Evolutionary conservation across 2,888 invertebrate genomes (phyloP), one percentile per base, ranked within the genome.

Genomic region (Synergus umbraculus): DNA sequence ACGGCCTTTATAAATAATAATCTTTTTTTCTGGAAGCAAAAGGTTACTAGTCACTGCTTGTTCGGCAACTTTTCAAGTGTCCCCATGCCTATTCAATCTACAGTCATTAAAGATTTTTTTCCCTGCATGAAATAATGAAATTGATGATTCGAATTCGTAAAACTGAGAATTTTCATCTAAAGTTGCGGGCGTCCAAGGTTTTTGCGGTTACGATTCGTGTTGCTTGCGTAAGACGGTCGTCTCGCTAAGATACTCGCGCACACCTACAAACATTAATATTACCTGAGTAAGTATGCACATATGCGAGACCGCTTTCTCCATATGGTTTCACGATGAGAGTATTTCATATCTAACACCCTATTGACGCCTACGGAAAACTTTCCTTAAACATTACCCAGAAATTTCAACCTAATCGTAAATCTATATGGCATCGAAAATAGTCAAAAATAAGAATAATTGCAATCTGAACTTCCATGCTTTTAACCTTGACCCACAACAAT

Each of bases 271-370:
- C 46, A 65, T 76, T 82, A 85, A 65, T 77, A 81, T 67, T 67
- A 82, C 82, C 84, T 81, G 81, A 81, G 81, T 83, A 84, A 76
- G 78, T 77, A 77, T 69, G 69, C 43, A 77, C 63, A 81, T 60
- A 76, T 82, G 82, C 83, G 81, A 85, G 83, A 82, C 87, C 85
- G 85, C 90, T 90, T 90, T 90, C 90, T 90, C 90, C 88, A 73
- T 73, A 73, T 86, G 88, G 86, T 87, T 87, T 86, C 82, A 81
- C 86, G 86, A 85, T 86, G 84, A 87, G 89, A 54, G 54, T 73
- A 73, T 54, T 54, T 73, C 49, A 73, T 73, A 73, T 54, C 73
- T 73, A 73, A 73, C 73, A 73, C 73, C 73, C 73, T n/a, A 54
- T 37, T 73, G 49, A 73, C 73, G 73, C 73, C 73, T 29, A 73